Conservation (phyloP, 2,113 vertebrate genomes). For the Halcyon senegalensis region DNA sequence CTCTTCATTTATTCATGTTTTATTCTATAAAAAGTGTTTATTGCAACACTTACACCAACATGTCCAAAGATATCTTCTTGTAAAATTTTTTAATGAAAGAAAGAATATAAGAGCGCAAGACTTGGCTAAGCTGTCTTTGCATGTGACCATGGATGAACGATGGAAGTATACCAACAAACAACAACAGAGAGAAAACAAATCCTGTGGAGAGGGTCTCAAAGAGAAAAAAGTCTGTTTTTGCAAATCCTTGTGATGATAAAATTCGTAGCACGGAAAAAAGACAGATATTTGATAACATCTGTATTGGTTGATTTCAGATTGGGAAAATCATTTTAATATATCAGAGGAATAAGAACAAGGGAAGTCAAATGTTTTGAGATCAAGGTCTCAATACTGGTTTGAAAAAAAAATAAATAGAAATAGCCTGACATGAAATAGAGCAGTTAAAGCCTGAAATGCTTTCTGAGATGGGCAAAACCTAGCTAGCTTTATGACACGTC, state of each 20-base stretch:
- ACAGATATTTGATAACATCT: background rate
- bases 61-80: background rate
- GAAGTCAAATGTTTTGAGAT: background rate
- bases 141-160: background rate
- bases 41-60: background rate
- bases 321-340: background rate
- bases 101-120: background rate
- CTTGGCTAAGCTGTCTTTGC: background rate
- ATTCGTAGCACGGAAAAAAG: background rate
- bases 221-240: background rate
- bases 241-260: background rate
- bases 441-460: background rate
- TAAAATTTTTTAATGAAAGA: background rate
- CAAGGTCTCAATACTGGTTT: background rate
- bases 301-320: background rate
- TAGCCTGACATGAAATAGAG: background rate
- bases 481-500: background rate
- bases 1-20: background rate
- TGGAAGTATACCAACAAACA: background rate
- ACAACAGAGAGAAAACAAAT: background rate
- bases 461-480: background rate
- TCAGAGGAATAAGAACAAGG: background rate
- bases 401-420: background rate
- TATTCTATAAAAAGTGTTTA: background rate
- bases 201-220: background rate